Base-by-base conservation (phyloP, 2,113 vertebrate genomes). In the Phrynosoma platyrhinos region DNA sequence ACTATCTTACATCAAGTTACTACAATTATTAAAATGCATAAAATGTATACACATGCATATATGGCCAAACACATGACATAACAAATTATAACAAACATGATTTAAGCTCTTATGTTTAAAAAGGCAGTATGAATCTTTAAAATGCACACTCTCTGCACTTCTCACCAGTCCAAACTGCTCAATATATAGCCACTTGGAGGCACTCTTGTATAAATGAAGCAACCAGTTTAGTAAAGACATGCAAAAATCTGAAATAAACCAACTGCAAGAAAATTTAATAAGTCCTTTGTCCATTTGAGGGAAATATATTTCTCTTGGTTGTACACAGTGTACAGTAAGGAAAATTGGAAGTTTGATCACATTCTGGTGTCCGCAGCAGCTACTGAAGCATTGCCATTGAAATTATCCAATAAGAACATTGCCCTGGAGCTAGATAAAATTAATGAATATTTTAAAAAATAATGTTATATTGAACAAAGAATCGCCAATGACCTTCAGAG, bases 121-220 rank as follows among this genome's bases (percentile, higher is more conserved):
- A 83, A 75, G 6, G 32, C 52, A 92, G 82, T 10, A 23, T 82
- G 36, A 25, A 52, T 88, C 25, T 8, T 30, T 21, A 83, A 62
- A 83, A 9, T n/a, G 21, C n/a, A 77, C 18, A 8, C 5, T 52
- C 27, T 58, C 2, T 25, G 5, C 18, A 53, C 30, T 71, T 69
- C 25, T 23, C 30, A 42, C 40, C 25, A 9, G n/a, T 9, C 52
- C 18, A 47, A 13, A 42, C 4, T 83, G 3, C 8, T 62, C 42
- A 16, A 25, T 9, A 23, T 23, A 76, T 0, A 87, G 36, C 2
- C 9, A 88, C 5, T 0, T 1, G 80, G 14, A 82, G 40, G 66
- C n/a, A 86, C 0, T 82, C 58, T 69, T 42, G 66, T 52, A 1
- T 40, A 76, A 83, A 68, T 9, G 10, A 80, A 79, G 30, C 27